Evolutionary conservation across 2,113 vertebrate genomes (phyloP).

Genomic region (Chroicocephalus ridibundus): DNA sequence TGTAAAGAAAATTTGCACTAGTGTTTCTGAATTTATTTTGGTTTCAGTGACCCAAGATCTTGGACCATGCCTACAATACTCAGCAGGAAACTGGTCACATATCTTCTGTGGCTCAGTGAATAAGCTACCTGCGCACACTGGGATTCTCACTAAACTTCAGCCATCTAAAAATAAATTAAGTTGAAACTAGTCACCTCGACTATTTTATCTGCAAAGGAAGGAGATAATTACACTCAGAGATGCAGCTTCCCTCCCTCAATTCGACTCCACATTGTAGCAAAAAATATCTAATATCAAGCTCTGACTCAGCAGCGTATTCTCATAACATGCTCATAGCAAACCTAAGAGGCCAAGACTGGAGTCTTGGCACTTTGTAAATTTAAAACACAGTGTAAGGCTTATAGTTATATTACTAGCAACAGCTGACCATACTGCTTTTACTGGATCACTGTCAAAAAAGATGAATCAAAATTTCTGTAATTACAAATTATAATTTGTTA

Average conservation of each 20-base stretch:
- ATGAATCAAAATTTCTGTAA: not conserved
- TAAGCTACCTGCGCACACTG: not conserved
- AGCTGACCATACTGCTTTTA: not conserved
- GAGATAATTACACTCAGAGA: not conserved
- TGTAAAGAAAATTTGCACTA: not conserved
- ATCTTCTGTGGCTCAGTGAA: not conserved
- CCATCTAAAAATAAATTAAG: not conserved
- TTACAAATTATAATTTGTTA: not conserved
- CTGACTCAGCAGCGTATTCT: not conserved
- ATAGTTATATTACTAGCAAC: not conserved
- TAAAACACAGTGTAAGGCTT: not conserved
- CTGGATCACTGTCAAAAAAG: not conserved
- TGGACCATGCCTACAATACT: not conserved
- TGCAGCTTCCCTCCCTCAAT: not conserved
- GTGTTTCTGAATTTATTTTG: not conserved
- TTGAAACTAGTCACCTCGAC: not conserved
- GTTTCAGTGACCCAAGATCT: not conserved
- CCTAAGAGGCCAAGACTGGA: not conserved
- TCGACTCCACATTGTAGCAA: not conserved
- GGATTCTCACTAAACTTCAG: not conserved
- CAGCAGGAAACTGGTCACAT: not conserved
- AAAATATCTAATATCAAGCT: not conserved
- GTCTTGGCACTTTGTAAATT: not conserved
- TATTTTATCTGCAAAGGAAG: not conserved
- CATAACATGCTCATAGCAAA: not conserved